phyloP scores from a whole-genome alignment of 64 coral and sea anemone genomes.

The Platygyra sinensis region DNA sequence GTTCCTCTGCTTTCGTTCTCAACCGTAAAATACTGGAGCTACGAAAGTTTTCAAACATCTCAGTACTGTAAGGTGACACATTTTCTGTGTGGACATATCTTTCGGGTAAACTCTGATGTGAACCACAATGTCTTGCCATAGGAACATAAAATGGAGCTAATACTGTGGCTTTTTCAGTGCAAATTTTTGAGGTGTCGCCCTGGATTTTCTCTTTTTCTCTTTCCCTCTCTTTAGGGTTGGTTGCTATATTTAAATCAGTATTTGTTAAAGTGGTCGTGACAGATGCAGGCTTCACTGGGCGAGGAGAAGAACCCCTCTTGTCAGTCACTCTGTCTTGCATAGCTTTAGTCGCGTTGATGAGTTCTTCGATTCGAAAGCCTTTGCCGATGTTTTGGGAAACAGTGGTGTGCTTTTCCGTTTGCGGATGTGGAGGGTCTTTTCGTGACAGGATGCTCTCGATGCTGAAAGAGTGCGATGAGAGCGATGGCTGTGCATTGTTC shows the following conservation, averaged over 20 bases:
- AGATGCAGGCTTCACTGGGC: background rate
- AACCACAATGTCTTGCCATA: background rate
- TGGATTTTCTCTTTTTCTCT: background rate
- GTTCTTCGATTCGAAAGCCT: conserved; percentile 25
- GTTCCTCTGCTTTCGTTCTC: conserved; percentile 80
- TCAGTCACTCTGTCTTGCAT: background rate
- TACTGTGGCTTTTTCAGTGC: background rate
- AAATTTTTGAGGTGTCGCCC: background rate
- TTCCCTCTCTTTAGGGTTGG: background rate
- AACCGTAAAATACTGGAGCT: conserved; percentile 83
- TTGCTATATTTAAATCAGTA: background rate
- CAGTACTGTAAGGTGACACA: background rate
- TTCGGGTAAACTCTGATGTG: background rate
- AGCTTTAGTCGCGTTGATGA: background rate
- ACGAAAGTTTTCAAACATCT: conserved; percentile 82
- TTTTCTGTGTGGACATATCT: background rate
- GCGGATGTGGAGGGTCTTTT: conserved; percentile 50
- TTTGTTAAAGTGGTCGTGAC: background rate
- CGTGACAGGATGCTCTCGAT: conserved; percentile 68
- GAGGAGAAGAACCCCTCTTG: background rate
- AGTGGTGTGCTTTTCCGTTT: background rate
- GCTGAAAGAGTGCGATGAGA: conserved; percentile 35
- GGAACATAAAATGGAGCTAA: conserved; percentile 45
- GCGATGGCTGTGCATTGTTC: background rate
- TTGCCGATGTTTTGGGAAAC: background rate